Evolutionary conservation across 2,888 invertebrate species (phyloP), one percentile per base, ranked within the genome.

Genomic region (Oscheius myriophilus): DNA sequence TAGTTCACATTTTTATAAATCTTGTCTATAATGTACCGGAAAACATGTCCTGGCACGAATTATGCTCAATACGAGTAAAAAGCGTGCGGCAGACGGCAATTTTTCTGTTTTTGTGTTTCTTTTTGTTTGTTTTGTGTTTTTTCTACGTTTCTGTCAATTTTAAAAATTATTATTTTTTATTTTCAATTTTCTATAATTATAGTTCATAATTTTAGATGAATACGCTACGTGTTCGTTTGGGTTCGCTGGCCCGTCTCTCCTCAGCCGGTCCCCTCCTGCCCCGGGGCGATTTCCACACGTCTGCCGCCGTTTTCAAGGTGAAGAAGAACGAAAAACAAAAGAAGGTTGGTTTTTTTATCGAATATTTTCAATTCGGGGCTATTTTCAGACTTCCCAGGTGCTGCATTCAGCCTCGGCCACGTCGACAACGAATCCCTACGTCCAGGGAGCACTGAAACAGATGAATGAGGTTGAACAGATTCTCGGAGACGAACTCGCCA

Each of bases 401-500:
- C n/a, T 64, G 12, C 41, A 64, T 45, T 39, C 59, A 41, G 51
- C 58, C 18, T 39, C 26, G 21, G 53, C 53, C 9, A 33, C 61
- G 18, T 25, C 39, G 18, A 25, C 49, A 14, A 43, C 41, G 41
- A 67, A 76, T 65, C 39, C 23, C 18, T 65, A 75, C 33, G 64
- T 81, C 16, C 55, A 71, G 45, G 69, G 65, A 11, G 70, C 76
- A 7, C 26, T 69, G n/a, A 74, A 74, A 25, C 77, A 81, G 54
- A 76, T 82, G 64, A 64, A 65, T 52, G 43, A 62, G 25, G 49
- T 79, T 42, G 82, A 80, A 64, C 43, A 33, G 0, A 43, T 70
- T 7, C 70, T 82, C 14, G 58, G 26, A 12, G 79, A 78, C 3
- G 76, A 79, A 54, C 61, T 78, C 25, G 62, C 67, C 1, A 68